Conservation (phyloP, 2,797 vertebrate species). For the Botia kubotai region DNA sequence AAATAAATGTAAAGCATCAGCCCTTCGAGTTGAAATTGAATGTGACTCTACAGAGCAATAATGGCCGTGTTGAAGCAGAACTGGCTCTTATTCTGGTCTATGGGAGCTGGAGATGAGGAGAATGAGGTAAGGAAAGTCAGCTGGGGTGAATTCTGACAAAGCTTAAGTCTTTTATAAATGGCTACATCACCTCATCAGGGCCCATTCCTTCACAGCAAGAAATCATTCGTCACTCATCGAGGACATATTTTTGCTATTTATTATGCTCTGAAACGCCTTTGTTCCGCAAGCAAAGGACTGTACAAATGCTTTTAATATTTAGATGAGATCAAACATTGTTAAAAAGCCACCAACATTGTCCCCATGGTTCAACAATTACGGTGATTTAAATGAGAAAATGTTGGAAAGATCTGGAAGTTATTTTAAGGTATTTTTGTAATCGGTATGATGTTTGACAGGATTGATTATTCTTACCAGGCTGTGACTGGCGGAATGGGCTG, state of each 20-base stretch:
- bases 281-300: neutral
- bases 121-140: constrained; percentile 46
- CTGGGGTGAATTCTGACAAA: constrained; percentile 39
- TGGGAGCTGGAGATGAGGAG: constrained; percentile 10
- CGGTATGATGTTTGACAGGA: neutral
- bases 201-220: constrained; percentile 34
- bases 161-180: constrained; percentile 42
- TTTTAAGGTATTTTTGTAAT: neutral
- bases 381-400: neutral
- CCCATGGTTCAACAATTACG: neutral
- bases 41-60: neutral
- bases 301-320: constrained; percentile 11
- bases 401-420: neutral
- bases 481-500: constrained; percentile 76
- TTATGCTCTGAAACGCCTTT: constrained; percentile 9
- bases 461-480: constrained; percentile 77
- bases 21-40: constrained; percentile 1
- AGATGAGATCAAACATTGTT: neutral
- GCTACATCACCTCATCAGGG: constrained; percentile 38
- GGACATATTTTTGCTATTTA: constrained; percentile 29
- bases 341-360: neutral
- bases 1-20: constrained; percentile 30
- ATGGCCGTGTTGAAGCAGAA: constrained; percentile 6
- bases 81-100: constrained; percentile 31
- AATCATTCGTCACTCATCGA: constrained; percentile 40